Percentiles rank a stretch among this genome's conserved stretches.
phyloP scores from a whole-genome alignment of 2,113 vertebrate genomes.

The Phylloscopus trochilus region DNA sequence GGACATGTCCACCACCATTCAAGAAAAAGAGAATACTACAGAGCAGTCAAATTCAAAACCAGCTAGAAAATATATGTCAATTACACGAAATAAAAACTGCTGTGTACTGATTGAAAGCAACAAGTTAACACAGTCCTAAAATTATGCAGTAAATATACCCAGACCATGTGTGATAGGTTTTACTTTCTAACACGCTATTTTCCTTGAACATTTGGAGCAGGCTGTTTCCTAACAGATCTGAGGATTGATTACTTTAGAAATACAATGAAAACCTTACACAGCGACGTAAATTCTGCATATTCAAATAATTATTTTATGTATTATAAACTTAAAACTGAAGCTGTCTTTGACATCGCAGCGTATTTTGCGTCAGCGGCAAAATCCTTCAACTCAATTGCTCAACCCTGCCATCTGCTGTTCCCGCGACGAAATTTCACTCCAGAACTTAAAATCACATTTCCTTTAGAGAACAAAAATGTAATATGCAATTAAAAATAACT shows the following conservation, averaged over 20 bases:
- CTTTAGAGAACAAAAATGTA: neutral
- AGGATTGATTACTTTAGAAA: neutral
- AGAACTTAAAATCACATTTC: neutral
- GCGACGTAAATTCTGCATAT: neutral
- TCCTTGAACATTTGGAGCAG: neutral
- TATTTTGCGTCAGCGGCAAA: neutral
- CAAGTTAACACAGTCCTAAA: neutral
- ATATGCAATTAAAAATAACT: neutral
- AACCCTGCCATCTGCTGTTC: slow-evolving; percentile 59
- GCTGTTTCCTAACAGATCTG: neutral
- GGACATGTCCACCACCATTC: neutral
- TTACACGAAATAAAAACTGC: neutral
- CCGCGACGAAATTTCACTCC: neutral
- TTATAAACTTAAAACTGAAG: neutral
- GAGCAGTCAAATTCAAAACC: neutral
- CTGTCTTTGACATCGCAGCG: neutral
- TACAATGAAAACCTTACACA: neutral
- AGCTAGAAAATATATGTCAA: neutral
- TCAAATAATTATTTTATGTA: neutral
- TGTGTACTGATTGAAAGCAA: neutral
- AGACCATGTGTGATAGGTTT: neutral
- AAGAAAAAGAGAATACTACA: neutral
- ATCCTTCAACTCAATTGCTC: neutral
- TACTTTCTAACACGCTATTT: neutral
- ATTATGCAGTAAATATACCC: neutral